Evolutionary conservation across 2,797 vertebrate genomes (phyloP).

Genomic region (Lateolabrax maculatus): DNA sequence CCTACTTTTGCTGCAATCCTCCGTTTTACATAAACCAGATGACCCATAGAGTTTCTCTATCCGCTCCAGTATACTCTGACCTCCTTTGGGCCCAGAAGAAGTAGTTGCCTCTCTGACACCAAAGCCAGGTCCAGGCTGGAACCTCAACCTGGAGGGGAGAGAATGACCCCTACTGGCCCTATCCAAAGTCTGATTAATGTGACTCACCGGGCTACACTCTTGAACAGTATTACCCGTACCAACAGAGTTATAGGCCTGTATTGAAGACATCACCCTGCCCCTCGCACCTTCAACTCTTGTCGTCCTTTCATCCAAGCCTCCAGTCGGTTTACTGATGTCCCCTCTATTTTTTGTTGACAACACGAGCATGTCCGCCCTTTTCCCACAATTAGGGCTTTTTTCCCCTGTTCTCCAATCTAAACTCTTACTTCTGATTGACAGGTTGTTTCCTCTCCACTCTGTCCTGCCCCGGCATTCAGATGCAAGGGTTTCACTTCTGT

Average conservation of each 20-base stretch:
- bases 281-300: conserved; percentile 12
- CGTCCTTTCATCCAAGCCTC: conserved; percentile 51
- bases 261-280: conserved; percentile 36
- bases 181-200: conserved; percentile 37
- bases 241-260: conserved; percentile 34
- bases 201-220: conserved; percentile 27
- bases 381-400: conserved; percentile 27
- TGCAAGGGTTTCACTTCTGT: conserved; percentile 28
- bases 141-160: conserved; percentile 75
- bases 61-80: conserved; percentile 79
- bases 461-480: conserved; percentile 56
- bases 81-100: conserved; percentile 59
- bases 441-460: conserved; percentile 49
- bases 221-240: conserved; percentile 3
- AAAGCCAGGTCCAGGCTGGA: conserved; percentile 25
- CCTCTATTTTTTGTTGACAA: conserved; percentile 20
- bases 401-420: conserved; percentile 68
- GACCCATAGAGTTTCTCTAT: conserved; percentile 81
- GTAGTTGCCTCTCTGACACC: conserved; percentile 34
- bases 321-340: conserved; percentile 16
- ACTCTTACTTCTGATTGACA: conserved; percentile 77
- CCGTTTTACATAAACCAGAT: conserved; percentile 40
- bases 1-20: conserved; percentile 50
- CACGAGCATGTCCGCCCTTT: conserved; percentile 10
- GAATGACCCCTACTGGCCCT: conserved; percentile 60